Evolutionary conservation across 2,888 invertebrate species (phyloP).

Genomic region (Cerceris ruficornis): DNA sequence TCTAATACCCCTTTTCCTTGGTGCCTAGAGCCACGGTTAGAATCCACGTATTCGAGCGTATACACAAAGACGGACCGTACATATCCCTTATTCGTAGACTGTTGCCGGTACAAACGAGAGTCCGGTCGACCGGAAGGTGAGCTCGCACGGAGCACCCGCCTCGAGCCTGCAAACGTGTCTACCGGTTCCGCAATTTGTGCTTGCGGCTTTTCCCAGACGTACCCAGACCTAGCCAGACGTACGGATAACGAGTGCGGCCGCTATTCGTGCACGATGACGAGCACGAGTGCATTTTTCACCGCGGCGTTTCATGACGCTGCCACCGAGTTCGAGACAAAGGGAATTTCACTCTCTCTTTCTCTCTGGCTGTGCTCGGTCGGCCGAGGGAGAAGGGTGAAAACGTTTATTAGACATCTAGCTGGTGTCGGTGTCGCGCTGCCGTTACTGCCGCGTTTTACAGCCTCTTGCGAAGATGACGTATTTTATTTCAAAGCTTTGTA

Average conservation of each 20-base stretch:
- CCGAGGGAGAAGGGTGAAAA: conserved; percentile 16
- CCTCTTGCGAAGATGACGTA: neutral
- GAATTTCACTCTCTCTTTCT: neutral
- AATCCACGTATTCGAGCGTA: conserved; percentile 45
- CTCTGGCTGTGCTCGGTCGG: neutral
- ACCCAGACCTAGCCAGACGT: conserved; percentile 29
- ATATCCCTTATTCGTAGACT: conserved; percentile 38
- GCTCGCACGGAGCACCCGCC: conserved; percentile 50
- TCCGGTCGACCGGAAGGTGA: conserved; percentile 55
- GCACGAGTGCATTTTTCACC: conserved; percentile 46
- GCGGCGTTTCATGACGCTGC: conserved; percentile 2
- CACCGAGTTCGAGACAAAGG: neutral
- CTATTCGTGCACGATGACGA: conserved; percentile 47
- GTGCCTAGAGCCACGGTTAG: conserved; percentile 52
- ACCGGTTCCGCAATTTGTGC: conserved; percentile 59
- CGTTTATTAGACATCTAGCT: conserved; percentile 48
- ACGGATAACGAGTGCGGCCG: conserved; percentile 45
- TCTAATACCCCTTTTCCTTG: conserved; percentile 46
- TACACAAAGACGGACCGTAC: conserved; percentile 24
- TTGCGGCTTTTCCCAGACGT: conserved; percentile 52
- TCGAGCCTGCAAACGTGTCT: conserved; percentile 56
- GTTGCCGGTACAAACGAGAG: conserved; percentile 56
- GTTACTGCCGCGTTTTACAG: too few species aligned
- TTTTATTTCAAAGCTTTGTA: neutral
- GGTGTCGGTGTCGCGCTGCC: neutral